Evolutionary conservation across 2,113 vertebrate genomes (phyloP), one percentile per base, ranked within the genome.

Genomic region (Sylvia atricapilla): DNA sequence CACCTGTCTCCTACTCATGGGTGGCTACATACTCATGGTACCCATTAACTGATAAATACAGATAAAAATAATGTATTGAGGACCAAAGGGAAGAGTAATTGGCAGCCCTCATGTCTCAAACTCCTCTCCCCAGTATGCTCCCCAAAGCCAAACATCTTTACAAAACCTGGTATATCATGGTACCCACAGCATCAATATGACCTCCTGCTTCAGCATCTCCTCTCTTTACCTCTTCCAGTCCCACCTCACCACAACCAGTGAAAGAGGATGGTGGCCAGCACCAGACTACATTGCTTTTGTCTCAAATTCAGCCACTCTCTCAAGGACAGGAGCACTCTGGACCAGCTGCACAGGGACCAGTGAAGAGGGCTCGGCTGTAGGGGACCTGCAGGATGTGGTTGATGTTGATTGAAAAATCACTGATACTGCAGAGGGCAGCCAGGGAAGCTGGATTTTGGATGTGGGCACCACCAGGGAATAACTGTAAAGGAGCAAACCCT

Each of bases 131-230:
- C 27, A 10, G 2, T 15, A 30, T 1, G 1, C n/a, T 78, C 49
- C 59, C 35, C 28, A 60, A 64, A 69, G 46, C 30, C 1, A 3
- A 62, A 37, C 30, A 53, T 13, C 56, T 56, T 31, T 30, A 66
- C 24, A 74, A 50, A n/a, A 77, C 0, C 1, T 16, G 23, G 27
- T 33, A 23, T 33, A 31, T n/a, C 41, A 68, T 0, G 0, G 53
- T 33, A 88, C 55, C 59, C 63, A 55, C 1, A 5, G 63, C 68
- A 50, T 10, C 0, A 3, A 28, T 3, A 2, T 4, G 33, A 77
- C 33, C 69, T 69, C 58, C 39, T 47, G 31, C 55, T 64, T 77
- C 68, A 84, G 69, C 12, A n/a, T 49, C 47, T 67, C 50, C 55
- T 39, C 27, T 35, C 18, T 7, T 70, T 62, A 6, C 30, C 43